Conservation (phyloP, 1,140 invertebrate species). For the Dendrolimus kikuchii region DNA sequence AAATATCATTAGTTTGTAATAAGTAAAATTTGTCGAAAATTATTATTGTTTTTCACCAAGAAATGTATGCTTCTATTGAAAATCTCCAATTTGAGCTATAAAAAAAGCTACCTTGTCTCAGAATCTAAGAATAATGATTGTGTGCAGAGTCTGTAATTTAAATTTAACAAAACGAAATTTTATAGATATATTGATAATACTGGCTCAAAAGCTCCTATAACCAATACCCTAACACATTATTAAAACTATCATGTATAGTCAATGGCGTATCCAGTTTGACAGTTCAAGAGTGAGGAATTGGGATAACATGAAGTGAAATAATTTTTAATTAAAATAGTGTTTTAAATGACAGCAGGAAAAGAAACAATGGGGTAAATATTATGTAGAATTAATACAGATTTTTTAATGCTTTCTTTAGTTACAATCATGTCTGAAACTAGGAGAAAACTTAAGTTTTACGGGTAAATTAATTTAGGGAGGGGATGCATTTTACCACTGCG, state of each 20-base stretch:
- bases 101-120: too few species aligned
- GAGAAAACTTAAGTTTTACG: conserved; percentile 30
- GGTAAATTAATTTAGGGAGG: conserved; percentile 60
- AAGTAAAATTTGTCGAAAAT: too few species aligned
- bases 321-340: conserved; percentile 54
- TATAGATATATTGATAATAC: too few species aligned
- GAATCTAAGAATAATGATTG: too few species aligned
- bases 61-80: too few species aligned
- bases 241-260: conserved; percentile 3
- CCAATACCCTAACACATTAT: too few species aligned
- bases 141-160: too few species aligned
- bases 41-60: too few species aligned
- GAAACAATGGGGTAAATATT: conserved; percentile 75
- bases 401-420: conserved; percentile 5
- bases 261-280: conserved; percentile 47
- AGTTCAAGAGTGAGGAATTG: conserved; percentile 60
- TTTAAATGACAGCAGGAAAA: conserved; percentile 77
- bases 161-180: too few species aligned
- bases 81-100: too few species aligned
- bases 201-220: too few species aligned
- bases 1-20: too few species aligned
- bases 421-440: conserved; percentile 7
- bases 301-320: conserved; percentile 65
- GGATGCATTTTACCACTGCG: conserved; percentile 65
- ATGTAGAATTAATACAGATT: conserved; percentile 12